Evolutionary conservation across 2,113 vertebrate species (phyloP), one percentile per base, ranked within the genome.

Genomic region (Barbus barbus): DNA sequence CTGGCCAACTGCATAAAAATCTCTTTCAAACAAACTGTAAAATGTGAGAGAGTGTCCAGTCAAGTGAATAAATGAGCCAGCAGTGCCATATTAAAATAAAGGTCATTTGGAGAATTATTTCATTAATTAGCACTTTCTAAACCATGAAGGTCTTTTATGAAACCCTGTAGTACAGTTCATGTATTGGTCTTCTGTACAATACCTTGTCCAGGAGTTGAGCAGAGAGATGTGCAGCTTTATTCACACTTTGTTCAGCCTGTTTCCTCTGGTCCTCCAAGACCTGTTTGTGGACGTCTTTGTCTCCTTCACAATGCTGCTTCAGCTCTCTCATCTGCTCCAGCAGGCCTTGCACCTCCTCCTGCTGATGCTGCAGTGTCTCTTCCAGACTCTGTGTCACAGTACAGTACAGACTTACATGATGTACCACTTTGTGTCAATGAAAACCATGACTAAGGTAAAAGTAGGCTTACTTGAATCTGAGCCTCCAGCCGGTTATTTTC

Each of bases 171-270:
- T 2, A 5, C 33, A 69, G 33, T 69, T 69, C 20, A 38, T 36
- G 18, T 56, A 36, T 69, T 22, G 33, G 8, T 72, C 38, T 75
- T 75, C 24, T 6, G 14, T 18, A 18, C 26, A 31, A 41, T 85
- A 98, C 97, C 95, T 97, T 98, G 83, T 97, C 96, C 9, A 93
- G 85, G 0, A 99, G 94, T 65, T 95, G 95, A 14, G 82, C 88
- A 0, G 91, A 86, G 28, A 97, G 86, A 56, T 93, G 94, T 78
- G 95, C 92, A 0, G 91, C 80, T 0, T 93, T 91, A 24, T 96
- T 94, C 63, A 97, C 93, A 0, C 94, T 95, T n/a, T 90, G 92
- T 88, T 97, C 95, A 0, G 95, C 95, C 36, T 95, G 92, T 71
- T 96, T 95, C 38, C 93, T 96, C 87, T 93, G 93, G 1, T 90